Evolutionary conservation across 2,113 vertebrate genomes (phyloP).

Genomic region (Corapipo altera): DNA sequence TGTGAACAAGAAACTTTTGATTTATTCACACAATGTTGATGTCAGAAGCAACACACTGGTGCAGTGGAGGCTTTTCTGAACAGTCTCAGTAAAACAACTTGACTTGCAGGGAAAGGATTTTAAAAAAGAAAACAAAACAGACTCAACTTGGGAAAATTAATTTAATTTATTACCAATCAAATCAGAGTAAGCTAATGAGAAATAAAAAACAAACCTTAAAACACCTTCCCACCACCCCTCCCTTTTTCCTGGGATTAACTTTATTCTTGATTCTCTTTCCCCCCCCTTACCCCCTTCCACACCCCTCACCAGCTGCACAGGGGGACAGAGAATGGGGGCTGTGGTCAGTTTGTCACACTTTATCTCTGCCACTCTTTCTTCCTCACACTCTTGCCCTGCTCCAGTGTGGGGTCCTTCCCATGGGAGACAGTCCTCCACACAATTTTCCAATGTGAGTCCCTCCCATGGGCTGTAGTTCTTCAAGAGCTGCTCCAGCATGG

Average conservation of each 20-base stretch:
- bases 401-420: neutral
- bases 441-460: neutral
- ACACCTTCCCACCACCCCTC: neutral
- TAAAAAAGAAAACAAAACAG: neutral
- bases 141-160: neutral
- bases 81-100: neutral
- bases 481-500: neutral
- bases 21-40: neutral
- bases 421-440: fast-evolving
- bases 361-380: neutral
- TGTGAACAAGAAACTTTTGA: neutral
- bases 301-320: neutral
- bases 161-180: neutral
- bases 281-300: too few species aligned
- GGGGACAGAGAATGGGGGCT: neutral
- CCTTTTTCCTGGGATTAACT: neutral
- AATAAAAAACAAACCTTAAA: neutral
- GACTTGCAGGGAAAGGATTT: neutral
- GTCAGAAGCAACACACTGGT: neutral
- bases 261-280: neutral
- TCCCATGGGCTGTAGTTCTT: neutral
- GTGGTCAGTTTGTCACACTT: neutral
- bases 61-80: neutral
- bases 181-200: neutral
- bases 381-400: neutral